Evolutionary conservation across 37 sponge, comb jelly and placozoan species (phyloP), one percentile per base, ranked within the genome.

Genomic region (Crambe crambe): DNA sequence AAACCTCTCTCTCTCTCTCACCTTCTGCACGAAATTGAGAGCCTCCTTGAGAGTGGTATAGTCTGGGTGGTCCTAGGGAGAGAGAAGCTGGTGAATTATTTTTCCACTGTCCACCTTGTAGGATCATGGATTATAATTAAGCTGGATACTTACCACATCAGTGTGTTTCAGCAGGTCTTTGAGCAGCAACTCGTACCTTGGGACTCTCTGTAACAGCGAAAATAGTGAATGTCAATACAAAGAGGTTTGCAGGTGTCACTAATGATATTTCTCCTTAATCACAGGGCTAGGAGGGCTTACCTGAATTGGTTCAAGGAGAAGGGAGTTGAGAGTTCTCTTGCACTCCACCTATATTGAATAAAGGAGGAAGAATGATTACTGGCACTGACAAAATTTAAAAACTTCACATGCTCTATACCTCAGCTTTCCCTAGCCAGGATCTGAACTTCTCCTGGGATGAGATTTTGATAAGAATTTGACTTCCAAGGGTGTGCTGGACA

Each of bases 81-180:
- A 3, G 5, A 66, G 20, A 66, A 66, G 5, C 20, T 30, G 63
- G 22, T 26, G 6, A 25, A 10, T 8, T 62, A 26, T n/a, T 62
- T 21, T n/a, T 21, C 5, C 17, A 66, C 21, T 35, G 37, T 36
- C 3, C 36, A 58, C 25, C 59, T n/a, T 47, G 51, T 47, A 12
- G 12, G 51, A 47, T 47, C 66, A 65, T 65, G 3, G 17, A 22
- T 25, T 65, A 65, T 65, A 9, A 41, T 2, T 30, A 25, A 36
- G 20, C 36, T 15, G 15, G 15, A 76, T 70, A 70, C 42, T 29
- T 43, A 91, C 92, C 80, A 83, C 84, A 9, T 64, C 9, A 1
- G 92, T 91, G 67, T 91, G 78, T 32, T 83, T 90, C 9, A 94
- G 75, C 47, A 89, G 82, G 47, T 94, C 95, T 31, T 94, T 87